A percentile compares a stretch with the other conserved stretches of the same genome.
These are phyloP conservation scores for Takifugu flavidus DNA, from an alignment of 2,113 vertebrate genomes.

Conservation along the genomic window DNA sequence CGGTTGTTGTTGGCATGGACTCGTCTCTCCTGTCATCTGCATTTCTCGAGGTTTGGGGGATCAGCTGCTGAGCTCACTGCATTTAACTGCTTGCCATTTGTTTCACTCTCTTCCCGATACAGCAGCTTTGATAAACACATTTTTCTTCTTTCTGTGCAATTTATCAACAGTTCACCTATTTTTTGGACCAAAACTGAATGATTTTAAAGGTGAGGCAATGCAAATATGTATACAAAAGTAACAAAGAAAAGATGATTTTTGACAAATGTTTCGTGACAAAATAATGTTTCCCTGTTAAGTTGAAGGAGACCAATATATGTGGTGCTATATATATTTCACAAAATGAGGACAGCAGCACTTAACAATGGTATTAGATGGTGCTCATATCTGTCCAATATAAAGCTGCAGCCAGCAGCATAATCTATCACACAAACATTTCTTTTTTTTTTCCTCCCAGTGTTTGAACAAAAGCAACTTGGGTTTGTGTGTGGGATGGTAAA, in stretches of 20 bases:
- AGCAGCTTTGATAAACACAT: background rate
- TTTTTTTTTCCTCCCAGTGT: no score
- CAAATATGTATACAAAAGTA: background rate
- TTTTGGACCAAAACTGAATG: constrained; percentile 1
- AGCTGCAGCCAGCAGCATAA: no score
- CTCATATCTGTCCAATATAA: no score
- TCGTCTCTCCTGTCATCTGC: constrained; percentile 28
- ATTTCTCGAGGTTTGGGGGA: constrained; percentile 45
- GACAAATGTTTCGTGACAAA: no score
- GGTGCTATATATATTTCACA: no score
- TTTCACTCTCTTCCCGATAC: constrained; percentile 7
- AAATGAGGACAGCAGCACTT: no score
- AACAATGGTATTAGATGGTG: no score
- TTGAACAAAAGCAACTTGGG: no score
- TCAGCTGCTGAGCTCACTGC: constrained; percentile 35
- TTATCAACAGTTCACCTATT: constrained; percentile 18
- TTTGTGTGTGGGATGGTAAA: background rate
- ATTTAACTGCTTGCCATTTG: constrained; percentile 28
- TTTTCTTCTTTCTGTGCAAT: constrained; percentile 20
- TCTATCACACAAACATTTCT: no score
- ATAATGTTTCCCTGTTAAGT: no score
- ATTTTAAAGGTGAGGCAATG: constrained; percentile 11
- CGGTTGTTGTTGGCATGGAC: constrained; percentile 18
- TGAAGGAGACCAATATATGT: no score
- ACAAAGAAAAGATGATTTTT: no score